phyloP scores from a whole-genome alignment of 1,140 invertebrate genomes.

The Metaphire vulgaris region DNA sequence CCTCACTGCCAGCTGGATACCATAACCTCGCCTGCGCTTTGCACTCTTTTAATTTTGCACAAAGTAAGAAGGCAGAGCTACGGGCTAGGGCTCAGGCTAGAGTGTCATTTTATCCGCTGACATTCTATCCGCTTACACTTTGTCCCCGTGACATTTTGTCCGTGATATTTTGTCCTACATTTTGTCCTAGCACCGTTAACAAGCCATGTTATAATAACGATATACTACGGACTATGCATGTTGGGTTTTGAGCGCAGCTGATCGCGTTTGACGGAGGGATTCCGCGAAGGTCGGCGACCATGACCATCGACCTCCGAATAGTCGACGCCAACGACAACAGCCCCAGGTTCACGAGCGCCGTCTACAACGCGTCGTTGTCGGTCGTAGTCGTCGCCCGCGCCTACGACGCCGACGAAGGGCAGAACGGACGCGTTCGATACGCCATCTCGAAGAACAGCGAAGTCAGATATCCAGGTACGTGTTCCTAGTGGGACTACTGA shows the following conservation, averaged over 20 bases:
- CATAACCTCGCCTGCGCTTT: too few relatives aligned
- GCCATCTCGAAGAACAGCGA: not conserved
- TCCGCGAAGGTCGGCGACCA: not conserved
- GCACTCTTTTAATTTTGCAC: too few relatives aligned
- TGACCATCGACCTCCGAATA: not conserved
- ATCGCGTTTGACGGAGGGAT: not conserved
- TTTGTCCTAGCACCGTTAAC: too few relatives aligned
- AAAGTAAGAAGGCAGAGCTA: too few relatives aligned
- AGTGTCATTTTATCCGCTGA: too few relatives aligned
- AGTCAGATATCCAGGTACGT: not conserved
- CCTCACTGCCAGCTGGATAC: too few relatives aligned
- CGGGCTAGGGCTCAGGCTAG: too few relatives aligned
- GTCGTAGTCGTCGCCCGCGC: not conserved
- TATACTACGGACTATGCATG: not conserved
- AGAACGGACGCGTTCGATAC: not conserved
- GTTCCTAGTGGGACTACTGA: too few relatives aligned
- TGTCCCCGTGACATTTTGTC: too few relatives aligned
- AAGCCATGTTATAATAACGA: too few relatives aligned
- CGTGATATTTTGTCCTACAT: too few relatives aligned
- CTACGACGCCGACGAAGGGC: not conserved
- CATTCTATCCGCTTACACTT: too few relatives aligned
- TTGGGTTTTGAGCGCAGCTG: not conserved
- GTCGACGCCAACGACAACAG: not conserved
- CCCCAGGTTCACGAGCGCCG: not conserved
- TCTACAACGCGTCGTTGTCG: not conserved